These are phyloP conservation scores for Seira ritae DNA, from an alignment of 2,888 invertebrate species.

Conservation along the genomic window DNA sequence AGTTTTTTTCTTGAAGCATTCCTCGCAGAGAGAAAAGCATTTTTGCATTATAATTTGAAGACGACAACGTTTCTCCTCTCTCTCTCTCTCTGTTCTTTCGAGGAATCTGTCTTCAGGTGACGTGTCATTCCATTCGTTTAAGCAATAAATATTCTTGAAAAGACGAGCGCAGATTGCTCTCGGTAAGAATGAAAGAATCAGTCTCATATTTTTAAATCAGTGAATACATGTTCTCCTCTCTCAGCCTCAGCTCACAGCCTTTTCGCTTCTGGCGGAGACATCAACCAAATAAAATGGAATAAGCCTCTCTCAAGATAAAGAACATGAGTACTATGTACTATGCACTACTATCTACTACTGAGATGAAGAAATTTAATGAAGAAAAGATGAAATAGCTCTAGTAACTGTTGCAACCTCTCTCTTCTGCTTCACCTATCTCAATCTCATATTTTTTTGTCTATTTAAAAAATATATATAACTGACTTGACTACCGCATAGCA, in stretches of 20 bases:
- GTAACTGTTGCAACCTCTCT: constrained; percentile 31
- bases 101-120: constrained; percentile 66
- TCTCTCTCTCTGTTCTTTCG: constrained; percentile 9
- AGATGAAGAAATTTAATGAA: constrained; percentile 6
- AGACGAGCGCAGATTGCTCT: constrained; percentile 57
- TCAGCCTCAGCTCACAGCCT: constrained; percentile 3
- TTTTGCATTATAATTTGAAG: constrained; percentile 11
- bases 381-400: constrained; percentile 17
- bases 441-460: neutral
- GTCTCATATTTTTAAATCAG: constrained; percentile 61
- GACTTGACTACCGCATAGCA: neutral
- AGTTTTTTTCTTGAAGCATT: neutral
- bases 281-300: constrained; percentile 31
- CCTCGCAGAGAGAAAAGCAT: neutral
- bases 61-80: too few species aligned
- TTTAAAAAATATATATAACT: neutral
- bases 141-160: constrained; percentile 63
- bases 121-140: constrained; percentile 63
- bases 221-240: constrained; percentile 15
- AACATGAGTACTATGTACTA: constrained; percentile 17
- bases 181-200: constrained; percentile 61
- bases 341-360: too few species aligned
- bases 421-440: constrained; percentile 11
- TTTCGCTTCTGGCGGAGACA: constrained; percentile 33
- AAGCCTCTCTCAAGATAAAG: constrained; percentile 27